Evolutionary conservation across 2,113 vertebrate species (phyloP), one percentile per base, ranked within the genome.

Genomic region (Microtus richardsoni): DNA sequence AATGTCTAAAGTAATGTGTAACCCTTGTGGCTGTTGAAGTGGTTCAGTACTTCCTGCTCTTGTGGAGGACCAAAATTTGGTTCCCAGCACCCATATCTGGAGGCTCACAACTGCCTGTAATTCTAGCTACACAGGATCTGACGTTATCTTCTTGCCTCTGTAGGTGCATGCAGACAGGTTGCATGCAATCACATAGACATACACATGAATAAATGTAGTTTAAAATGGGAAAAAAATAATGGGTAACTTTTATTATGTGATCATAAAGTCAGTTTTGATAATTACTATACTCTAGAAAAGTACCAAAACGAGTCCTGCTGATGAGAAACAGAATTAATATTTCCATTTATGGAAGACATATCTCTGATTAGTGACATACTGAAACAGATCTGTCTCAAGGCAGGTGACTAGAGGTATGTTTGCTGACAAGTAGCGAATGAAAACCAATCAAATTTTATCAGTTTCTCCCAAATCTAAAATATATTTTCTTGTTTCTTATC

Each of bases 391-490:
- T 71, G 75, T 66, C 73, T 86, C 49, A 60, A 89, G 87, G 78
- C 68, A 91, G 41, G 36, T 87, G 58, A 84, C 33, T 79, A n/a
- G 9, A 90, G 75, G 36, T 68, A 41, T 73, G 75, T 70, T 86
- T 95, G 90, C 75, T 77, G 88, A 30, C 8, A 87, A 68, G n/a
- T 41, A 86, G 22, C 33, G 13, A 94, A 39, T 77, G 30, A 49
- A 77, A 88, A 70, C 79, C 88, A 78, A 86, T 80, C 44, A 96
- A 89, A 93, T 93, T 88, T 41, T 91, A 52, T 54, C n/a, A 94
- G 28, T 94, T 95, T 44, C 14, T 78, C 41, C 28, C 83, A 92
- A 47, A 93, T 17, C 33, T 22, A 91, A 94, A 91, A 70, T 54
- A 24, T 26, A 68, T 90, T 95, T 90, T 21, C 94, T 80, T 80